Evolutionary conservation across 2,888 invertebrate genomes (phyloP).

Genomic region (Drosophila nr. perissopoda): DNA sequence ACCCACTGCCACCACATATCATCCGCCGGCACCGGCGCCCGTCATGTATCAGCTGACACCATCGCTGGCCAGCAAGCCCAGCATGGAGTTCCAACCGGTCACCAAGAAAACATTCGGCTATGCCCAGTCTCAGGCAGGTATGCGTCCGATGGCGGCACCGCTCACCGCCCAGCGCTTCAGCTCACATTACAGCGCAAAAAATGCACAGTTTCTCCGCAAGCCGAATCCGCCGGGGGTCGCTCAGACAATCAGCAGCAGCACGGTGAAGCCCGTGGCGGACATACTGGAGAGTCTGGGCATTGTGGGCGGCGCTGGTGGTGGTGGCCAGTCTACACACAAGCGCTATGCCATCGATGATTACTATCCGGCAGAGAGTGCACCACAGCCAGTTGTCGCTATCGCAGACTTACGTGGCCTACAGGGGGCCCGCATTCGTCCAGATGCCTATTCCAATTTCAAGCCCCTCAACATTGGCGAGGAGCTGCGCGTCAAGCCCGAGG

Average conservation of each 20-base stretch:
- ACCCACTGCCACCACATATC: slow-evolving; percentile 78
- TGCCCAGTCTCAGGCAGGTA: slow-evolving; percentile 1
- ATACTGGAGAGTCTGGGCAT: slow-evolving; percentile 81
- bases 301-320: slow-evolving; percentile 69
- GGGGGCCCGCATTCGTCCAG: slow-evolving; percentile 78
- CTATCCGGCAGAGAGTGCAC: slow-evolving; percentile 79
- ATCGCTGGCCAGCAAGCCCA: slow-evolving; percentile 40
- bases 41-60: slow-evolving; percentile 71
- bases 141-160: slow-evolving; percentile 4
- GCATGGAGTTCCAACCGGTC: slow-evolving; percentile 68
- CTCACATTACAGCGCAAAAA: slow-evolving; percentile 85
- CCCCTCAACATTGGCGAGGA: slow-evolving; percentile 84
- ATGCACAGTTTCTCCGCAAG: slow-evolving; percentile 75
- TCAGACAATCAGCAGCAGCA: slow-evolving; percentile 55
- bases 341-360: slow-evolving; percentile 77
- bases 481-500: slow-evolving; percentile 81
- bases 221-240: slow-evolving; percentile 39
- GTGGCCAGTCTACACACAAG: slow-evolving; percentile 58
- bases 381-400: slow-evolving; percentile 77
- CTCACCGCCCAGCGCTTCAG: slow-evolving; percentile 78
- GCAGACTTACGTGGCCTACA: slow-evolving; percentile 78
- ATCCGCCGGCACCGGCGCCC: slow-evolving; percentile 71
- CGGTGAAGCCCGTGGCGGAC: slow-evolving; percentile 79
- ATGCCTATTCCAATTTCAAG: slow-evolving; percentile 84
- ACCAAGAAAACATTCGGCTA: slow-evolving; percentile 47